These are phyloP conservation scores for Galaxea fascicularis DNA, from an alignment of 92 coral and sea anemone species.

Conservation along the genomic window DNA sequence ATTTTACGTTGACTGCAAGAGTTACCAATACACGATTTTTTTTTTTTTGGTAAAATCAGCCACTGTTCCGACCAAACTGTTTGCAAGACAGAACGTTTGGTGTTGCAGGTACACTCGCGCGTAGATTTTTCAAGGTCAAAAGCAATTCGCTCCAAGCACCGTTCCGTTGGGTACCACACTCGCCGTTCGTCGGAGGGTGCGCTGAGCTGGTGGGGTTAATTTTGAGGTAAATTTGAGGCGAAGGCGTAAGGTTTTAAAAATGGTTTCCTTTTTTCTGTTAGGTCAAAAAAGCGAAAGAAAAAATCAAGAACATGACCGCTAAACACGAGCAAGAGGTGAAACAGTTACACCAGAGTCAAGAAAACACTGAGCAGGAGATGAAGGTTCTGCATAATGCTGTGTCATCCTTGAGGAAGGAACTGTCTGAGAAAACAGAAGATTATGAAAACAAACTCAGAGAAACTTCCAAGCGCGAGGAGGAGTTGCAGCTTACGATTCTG, in stretches of 20 bases:
- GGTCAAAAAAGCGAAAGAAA: conserved; percentile 79
- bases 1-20: too few relatives aligned
- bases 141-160: too few relatives aligned
- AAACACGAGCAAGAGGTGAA: conserved; percentile 69
- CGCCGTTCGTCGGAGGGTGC: too few relatives aligned
- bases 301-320: conserved; percentile 59
- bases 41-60: too few relatives aligned
- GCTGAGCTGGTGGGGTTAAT: too few relatives aligned
- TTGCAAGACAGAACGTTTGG: too few relatives aligned
- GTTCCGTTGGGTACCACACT: too few relatives aligned
- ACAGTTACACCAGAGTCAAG: conserved; percentile 54
- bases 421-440: conserved; percentile 61
- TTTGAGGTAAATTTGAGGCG: too few relatives aligned
- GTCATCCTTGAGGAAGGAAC: conserved; percentile 59
- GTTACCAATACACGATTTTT: too few relatives aligned
- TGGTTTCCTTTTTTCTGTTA: neutral
- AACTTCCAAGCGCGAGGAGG: conserved; percentile 76
- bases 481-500: conserved; percentile 70
- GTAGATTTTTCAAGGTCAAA: too few relatives aligned
- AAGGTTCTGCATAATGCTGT: conserved; percentile 51
- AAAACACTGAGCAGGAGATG: conserved; percentile 57
- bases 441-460: conserved; percentile 78
- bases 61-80: too few relatives aligned
- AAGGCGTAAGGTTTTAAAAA: neutral
- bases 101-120: too few relatives aligned